These are phyloP conservation scores for Chrysolina haemoptera DNA, from an alignment of 2,888 invertebrate species.

Conservation along the genomic window DNA sequence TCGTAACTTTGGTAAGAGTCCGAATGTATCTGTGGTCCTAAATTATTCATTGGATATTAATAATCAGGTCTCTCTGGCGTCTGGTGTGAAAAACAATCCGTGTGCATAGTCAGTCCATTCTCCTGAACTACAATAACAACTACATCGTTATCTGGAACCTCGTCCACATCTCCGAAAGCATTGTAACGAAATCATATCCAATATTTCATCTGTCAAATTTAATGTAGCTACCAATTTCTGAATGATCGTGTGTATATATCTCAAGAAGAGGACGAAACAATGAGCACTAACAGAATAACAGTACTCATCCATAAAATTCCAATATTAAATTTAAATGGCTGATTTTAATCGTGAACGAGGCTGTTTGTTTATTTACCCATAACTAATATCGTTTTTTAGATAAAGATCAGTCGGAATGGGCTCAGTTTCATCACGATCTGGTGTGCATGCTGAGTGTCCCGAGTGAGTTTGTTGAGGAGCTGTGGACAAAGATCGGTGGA, in stretches of 20 bases:
- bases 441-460: not conserved
- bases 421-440: slow-evolving; percentile 27
- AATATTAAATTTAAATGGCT: slow-evolving; percentile 64
- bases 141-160: slow-evolving; percentile 18
- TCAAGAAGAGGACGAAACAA: slow-evolving; percentile 32
- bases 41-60: not conserved
- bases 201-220: slow-evolving; percentile 34
- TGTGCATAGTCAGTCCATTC: not conserved
- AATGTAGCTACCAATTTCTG: slow-evolving; percentile 34
- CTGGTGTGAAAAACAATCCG: slow-evolving; percentile 3
- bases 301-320: slow-evolving; percentile 48
- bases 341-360: slow-evolving; percentile 66
- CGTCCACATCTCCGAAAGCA: slow-evolving; percentile 17
- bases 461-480: not conserved
- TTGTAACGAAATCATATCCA: slow-evolving; percentile 23
- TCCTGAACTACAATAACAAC: not conserved
- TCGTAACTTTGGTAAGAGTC: too few relatives aligned
- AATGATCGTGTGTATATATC: slow-evolving; percentile 11
- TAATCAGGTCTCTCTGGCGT: not conserved
- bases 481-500: not conserved
- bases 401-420: slow-evolving; percentile 54
- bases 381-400: slow-evolving; percentile 63
- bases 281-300: slow-evolving; percentile 37
- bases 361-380: slow-evolving; percentile 64
- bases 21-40: too few relatives aligned